Evolutionary conservation across 2,113 vertebrate genomes (phyloP).

Genomic region (Telmatochromis sp.): DNA sequence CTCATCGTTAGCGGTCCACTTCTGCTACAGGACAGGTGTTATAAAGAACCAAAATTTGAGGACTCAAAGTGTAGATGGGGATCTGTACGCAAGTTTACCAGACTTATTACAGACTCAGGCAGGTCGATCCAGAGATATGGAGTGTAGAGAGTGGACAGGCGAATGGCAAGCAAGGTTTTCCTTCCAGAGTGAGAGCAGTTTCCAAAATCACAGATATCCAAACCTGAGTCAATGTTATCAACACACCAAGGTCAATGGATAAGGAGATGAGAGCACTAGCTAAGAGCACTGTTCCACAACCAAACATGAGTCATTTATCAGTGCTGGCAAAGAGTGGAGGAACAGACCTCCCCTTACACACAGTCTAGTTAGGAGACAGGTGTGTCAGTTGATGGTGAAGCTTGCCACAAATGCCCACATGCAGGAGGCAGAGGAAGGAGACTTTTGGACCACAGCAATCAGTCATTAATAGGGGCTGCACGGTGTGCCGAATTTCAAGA

Average conservation of each 20-base stretch:
- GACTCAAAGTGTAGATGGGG: neutral
- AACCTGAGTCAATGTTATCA: neutral
- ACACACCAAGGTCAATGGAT: neutral
- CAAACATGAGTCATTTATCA: neutral
- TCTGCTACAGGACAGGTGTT: neutral
- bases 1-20: neutral
- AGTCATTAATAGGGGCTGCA: neutral
- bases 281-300: neutral
- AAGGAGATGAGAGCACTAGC: neutral
- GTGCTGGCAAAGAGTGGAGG: neutral
- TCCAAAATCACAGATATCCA: neutral
- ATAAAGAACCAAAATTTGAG: neutral
- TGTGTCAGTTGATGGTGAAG: neutral
- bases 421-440: neutral
- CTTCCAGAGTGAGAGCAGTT: neutral
- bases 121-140: fast-evolving
- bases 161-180: neutral
- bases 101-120: neutral
- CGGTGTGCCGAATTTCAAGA: neutral
- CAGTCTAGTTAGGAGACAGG: neutral
- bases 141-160: neutral
- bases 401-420: neutral
- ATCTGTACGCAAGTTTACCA: neutral
- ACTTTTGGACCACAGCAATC: neutral
- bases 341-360: neutral